Evolutionary conservation across 2,888 invertebrate species (phyloP), one percentile per base, ranked within the genome.

Genomic region (Sclerodermus sp.): DNA sequence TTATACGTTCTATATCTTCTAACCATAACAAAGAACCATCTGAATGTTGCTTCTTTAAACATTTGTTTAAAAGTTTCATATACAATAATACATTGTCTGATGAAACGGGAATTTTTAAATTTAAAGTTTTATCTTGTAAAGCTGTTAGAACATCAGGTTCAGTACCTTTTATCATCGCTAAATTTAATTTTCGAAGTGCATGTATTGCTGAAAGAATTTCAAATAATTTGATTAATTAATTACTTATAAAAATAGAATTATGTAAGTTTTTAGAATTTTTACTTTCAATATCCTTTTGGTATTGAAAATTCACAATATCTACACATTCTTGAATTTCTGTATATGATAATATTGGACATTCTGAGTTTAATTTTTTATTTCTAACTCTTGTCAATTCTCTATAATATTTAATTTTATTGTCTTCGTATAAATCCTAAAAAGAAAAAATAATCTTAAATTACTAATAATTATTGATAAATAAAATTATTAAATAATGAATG

Each of bases 311-410:
- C 1, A 88, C 85, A 71, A 83, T 79, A 57, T 87, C 84, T 42
- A 89, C 79, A 45, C 84, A 82, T 53, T 85, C 85, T 64, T 86
- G 84, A 52, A 89, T 84, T 67, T 88, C 87, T 60, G 82, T 82
- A 53, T 87, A 83, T 1, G 87, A 87, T 16, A 89, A 76, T 57
- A 88, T 70, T 30, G 84, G 79, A 66, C 86, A 83, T 14, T 79
- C 77, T 59, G 81, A 80, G 45, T 71, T 72, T 34, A 78, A 71
- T 67, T 85, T 85, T n/a, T 82, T 79, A 56, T 80, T 76, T 42
- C 81, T 77, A 41, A 80, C 82, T 34, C 76, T 76, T 40, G 78
- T 74, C 37, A 82, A 79, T 16, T 80, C 83, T 57, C 78, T 73
- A 51, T 79, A 81, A 64, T 84, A 87, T n/a, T 83, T 80, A 1